Conservation (phyloP, 1,140 invertebrate species). For the Sinella curviseta region DNA sequence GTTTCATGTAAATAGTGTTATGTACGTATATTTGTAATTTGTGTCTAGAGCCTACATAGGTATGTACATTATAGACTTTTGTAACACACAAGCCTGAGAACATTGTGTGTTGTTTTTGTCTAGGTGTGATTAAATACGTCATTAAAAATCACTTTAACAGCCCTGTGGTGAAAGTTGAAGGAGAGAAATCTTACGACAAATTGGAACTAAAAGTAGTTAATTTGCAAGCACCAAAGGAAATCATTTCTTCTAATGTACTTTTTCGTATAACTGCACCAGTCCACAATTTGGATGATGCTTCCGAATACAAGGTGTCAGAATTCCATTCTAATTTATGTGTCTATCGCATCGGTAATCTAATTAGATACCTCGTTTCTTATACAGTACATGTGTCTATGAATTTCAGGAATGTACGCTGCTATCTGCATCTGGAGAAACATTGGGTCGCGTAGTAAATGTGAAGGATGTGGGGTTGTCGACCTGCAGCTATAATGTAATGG, state of each 20-base stretch:
- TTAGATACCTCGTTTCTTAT: not conserved
- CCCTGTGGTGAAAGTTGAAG: not conserved
- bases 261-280: too few species aligned
- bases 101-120: not conserved
- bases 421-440: not conserved
- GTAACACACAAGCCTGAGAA: not conserved
- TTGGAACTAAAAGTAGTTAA: not conserved
- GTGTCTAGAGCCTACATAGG: too few species aligned
- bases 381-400: not conserved
- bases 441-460: not conserved
- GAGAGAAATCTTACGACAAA: not conserved
- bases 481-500: not conserved
- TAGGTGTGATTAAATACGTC: not conserved
- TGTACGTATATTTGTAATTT: too few species aligned
- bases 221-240: not conserved
- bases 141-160: not conserved
- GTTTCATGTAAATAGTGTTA: too few species aligned
- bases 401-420: not conserved
- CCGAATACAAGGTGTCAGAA: too few species aligned
- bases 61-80: not conserved
- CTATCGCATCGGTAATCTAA: too few species aligned
- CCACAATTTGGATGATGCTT: too few species aligned
- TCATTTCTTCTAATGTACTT: too few species aligned
- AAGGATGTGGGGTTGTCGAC: conserved; percentile 9
- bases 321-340: too few species aligned